phyloP scores from a whole-genome alignment of 1,140 invertebrate species.

The Rhagoletis pomonella region DNA sequence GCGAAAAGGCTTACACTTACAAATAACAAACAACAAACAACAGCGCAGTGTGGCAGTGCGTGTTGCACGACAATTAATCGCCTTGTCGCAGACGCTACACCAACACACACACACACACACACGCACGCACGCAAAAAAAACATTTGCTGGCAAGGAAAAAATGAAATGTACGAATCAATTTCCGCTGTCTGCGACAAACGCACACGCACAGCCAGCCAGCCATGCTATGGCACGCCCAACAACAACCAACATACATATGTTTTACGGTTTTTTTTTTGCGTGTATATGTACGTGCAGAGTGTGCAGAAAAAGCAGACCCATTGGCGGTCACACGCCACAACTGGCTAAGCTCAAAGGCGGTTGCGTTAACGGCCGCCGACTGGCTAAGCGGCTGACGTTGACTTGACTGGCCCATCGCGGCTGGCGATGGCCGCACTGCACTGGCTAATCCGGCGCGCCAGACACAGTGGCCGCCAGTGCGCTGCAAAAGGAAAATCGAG shows the following conservation, averaged over 20 bases:
- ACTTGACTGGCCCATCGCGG: background rate
- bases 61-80: slow-evolving; percentile 55
- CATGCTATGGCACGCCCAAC: background rate
- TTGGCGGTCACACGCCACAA: slow-evolving; percentile 27
- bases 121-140: background rate
- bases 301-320: slow-evolving; percentile 2
- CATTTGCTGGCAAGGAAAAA: slow-evolving; percentile 3
- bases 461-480: slow-evolving; percentile 19
- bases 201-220: slow-evolving; percentile 25
- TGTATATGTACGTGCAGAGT: background rate
- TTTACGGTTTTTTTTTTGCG: background rate
- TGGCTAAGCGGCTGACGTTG: too few relatives aligned
- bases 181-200: slow-evolving; percentile 50
- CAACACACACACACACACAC: slow-evolving; percentile 34
- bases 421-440: background rate
- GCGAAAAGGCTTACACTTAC: background rate
- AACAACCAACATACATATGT: background rate
- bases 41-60: slow-evolving; percentile 25
- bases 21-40: background rate
- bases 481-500: background rate
- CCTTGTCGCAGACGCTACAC: background rate
- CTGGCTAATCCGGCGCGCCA: slow-evolving; percentile 30
- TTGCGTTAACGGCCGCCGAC: too few relatives aligned
- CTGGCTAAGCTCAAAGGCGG: slow-evolving; percentile 6
- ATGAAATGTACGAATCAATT: slow-evolving; percentile 51